A percentile compares a stretch with the other conserved stretches of the same genome.
Evolutionary conservation across 30 jellyfish, hydroid and myxozoan genomes (phyloP).

Genomic region (Aurelia aurita complex sp. Pacific): DNA sequence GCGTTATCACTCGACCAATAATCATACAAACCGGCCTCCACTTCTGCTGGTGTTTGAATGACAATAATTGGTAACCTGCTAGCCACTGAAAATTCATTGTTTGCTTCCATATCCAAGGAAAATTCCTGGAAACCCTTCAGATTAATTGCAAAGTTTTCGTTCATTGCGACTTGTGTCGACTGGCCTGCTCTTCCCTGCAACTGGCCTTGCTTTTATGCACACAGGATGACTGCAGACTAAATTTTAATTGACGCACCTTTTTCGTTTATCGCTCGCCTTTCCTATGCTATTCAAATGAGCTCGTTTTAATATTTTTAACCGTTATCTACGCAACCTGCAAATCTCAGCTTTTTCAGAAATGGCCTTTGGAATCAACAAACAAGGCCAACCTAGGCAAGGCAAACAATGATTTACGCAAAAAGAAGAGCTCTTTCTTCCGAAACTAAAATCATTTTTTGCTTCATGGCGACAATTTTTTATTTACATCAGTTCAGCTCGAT

Average conservation of each 20-base stretch:
- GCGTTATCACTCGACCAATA: slow-evolving; percentile 23
- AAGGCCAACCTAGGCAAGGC: too few relatives aligned
- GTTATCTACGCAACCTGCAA: neutral
- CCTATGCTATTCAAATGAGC: slow-evolving; percentile 4
- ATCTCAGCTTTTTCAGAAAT: too few relatives aligned
- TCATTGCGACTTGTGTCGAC: neutral
- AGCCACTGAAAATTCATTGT: neutral
- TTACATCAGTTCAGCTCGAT: too few relatives aligned
- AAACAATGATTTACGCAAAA: too few relatives aligned
- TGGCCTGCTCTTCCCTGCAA: too few relatives aligned
- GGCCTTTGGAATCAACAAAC: too few relatives aligned
- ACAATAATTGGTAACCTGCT: slow-evolving; percentile 68
- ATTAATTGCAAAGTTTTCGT: slow-evolving; percentile 11
- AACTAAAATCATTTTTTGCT: too few relatives aligned
- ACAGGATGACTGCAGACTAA: too few relatives aligned
- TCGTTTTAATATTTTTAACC: slow-evolving; percentile 3
- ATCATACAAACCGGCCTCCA: slow-evolving; percentile 44
- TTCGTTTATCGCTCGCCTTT: neutral
- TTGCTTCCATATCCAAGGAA: slow-evolving; percentile 25
- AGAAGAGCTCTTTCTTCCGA: too few relatives aligned
- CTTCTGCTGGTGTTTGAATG: slow-evolving; percentile 63
- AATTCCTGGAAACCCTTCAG: slow-evolving; percentile 17
- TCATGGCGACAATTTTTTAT: too few relatives aligned
- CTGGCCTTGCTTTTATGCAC: too few relatives aligned
- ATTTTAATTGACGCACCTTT: too few relatives aligned